A percentile compares a stretch with the other conserved stretches of the same genome.
These are phyloP conservation scores for Diplodus sargus DNA, from an alignment of 2,797 vertebrate species.

Conservation along the genomic window DNA sequence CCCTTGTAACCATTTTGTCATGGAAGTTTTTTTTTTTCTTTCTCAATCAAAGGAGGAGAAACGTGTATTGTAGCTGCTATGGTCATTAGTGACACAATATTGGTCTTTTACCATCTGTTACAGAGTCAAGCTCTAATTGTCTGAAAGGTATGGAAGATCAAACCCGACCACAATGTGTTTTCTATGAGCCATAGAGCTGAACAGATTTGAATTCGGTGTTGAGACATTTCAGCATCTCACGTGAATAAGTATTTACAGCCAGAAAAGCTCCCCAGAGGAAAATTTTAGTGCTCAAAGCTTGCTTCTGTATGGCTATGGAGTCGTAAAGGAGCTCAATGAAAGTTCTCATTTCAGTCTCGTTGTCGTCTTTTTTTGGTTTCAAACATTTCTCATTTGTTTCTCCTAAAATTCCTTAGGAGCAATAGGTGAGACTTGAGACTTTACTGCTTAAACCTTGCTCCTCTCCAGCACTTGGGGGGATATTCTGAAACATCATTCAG, in stretches of 20 bases:
- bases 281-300: too few relatives aligned
- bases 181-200: constrained; percentile 10
- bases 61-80: constrained; percentile 60
- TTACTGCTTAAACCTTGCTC: too few relatives aligned
- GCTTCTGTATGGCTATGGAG: too few relatives aligned
- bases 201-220: constrained; percentile 4
- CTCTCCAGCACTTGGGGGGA: too few relatives aligned
- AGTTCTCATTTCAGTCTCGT: too few relatives aligned
- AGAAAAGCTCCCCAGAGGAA: too few relatives aligned
- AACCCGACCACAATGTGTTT: constrained; percentile 16
- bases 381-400: too few relatives aligned
- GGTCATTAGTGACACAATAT: constrained; percentile 68
- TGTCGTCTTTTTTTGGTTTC: too few relatives aligned
- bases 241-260: constrained; percentile 15
- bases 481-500: too few relatives aligned
- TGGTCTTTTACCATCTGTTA: constrained; percentile 70
- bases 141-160: constrained; percentile 37
- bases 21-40: constrained; percentile 57
- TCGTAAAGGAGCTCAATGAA: too few relatives aligned
- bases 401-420: too few relatives aligned
- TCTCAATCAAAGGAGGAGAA: constrained; percentile 66
- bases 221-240: constrained; percentile 21
- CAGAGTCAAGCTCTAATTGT: constrained; percentile 42
- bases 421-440: too few relatives aligned
- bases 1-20: constrained; percentile 75